Base-by-base conservation (phyloP, 2,113 vertebrate genomes). In the Sitta europaea region DNA sequence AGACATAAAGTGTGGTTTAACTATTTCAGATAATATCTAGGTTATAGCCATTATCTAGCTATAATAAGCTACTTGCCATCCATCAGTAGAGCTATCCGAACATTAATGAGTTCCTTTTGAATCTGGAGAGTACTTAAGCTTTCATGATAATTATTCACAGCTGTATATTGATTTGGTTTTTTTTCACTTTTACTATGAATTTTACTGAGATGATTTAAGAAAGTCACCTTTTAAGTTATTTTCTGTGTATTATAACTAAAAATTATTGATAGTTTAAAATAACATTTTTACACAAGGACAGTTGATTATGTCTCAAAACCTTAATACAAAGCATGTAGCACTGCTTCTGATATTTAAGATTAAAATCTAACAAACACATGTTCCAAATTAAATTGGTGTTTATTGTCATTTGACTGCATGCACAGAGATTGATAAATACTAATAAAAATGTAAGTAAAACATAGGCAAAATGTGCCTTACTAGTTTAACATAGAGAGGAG, bases 171-270 rank as follows among this genome's bases (percentile, higher is more conserved):
- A 96, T 96, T 78, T 66, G n/a, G 24, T 31, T 35, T 18, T 74
- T 94, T 92, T 89, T 83, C 47, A n/a, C 77, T 92, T 97, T 96
- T 76, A 50, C 40, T 86, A 36, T 88, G 76, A 93, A 62, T 95
- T 95, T 90, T 36, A 68, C n/a, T 61, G 82, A 94, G 28, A 51
- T 93, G 15, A 28, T 92, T 94, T 47, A 59, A 68, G 51, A 72
- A 94, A 80, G 18, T 40, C 12, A 31, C 8, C 31, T 96, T 29
- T 70, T 91, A 57, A 85, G 85, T 83, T 11, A 68, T 54, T 94
- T 92, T 68, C 61, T 77, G 43, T 84, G 9, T 85, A 77, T 96
- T 95, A 71, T 84, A 82, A 68, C 82, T 92, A 22, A 88, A 92
- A 42, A 13, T 63, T 95, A 92, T 66, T 81, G 57, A 88, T 63